Conservation (phyloP, 2,888 invertebrate genomes). For the Hanleya hanleyi region DNA sequence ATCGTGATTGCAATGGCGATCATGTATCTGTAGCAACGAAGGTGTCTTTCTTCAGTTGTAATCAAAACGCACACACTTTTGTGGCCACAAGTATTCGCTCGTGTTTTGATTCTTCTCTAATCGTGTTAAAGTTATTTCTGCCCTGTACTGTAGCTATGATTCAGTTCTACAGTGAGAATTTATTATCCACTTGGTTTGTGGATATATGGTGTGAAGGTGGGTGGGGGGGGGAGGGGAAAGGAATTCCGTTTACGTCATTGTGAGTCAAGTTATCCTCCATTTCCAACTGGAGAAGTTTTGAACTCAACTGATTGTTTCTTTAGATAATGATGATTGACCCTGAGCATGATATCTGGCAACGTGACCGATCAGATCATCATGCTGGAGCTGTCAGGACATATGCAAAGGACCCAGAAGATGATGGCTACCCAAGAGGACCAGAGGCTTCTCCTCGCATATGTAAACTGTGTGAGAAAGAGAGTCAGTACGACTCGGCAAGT, state of each 20-base stretch:
- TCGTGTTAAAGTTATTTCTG: too few species aligned
- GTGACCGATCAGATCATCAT: constrained; percentile 67
- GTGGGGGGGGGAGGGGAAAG: too few species aligned
- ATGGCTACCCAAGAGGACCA: constrained; percentile 68
- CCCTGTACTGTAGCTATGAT: too few species aligned
- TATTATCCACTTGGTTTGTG: too few species aligned
- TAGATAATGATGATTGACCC: constrained; percentile 71
- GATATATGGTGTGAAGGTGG: too few species aligned
- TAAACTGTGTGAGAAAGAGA: constrained; percentile 52
- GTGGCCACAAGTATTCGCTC: too few species aligned
- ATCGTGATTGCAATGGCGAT: too few species aligned
- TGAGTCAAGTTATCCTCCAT: neutral
- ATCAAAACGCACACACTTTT: too few species aligned
- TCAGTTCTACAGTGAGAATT: too few species aligned
- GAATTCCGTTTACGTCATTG: neutral
- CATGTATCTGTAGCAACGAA: too few species aligned
- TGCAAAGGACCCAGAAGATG: constrained; percentile 58
- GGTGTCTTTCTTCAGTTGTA: too few species aligned
- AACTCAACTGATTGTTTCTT: neutral
- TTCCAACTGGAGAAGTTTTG: neutral
- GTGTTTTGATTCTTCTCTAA: too few species aligned
- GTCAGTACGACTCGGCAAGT: constrained; percentile 63
- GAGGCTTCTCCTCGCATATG: constrained; percentile 56
- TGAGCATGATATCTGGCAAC: constrained; percentile 63
- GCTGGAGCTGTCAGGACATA: constrained; percentile 69